Conservation (phyloP, 1,140 invertebrate species). For the Zaprionus taronus region DNA sequence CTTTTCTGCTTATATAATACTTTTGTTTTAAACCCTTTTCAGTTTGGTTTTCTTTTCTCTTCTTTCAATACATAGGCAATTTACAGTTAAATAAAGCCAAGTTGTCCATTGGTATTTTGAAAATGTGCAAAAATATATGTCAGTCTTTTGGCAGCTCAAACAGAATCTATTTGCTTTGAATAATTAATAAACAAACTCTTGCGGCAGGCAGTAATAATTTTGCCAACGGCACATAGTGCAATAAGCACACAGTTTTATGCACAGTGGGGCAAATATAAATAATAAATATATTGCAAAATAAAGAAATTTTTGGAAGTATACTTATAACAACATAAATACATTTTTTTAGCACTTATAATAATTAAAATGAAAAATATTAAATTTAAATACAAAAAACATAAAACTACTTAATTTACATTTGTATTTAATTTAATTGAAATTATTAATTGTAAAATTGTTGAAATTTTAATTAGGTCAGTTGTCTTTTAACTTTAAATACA, state of each 20-base stretch:
- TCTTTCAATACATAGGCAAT: not conserved
- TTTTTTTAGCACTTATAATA: not conserved
- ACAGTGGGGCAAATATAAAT: not conserved
- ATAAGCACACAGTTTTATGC: not conserved
- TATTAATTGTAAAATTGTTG: no score
- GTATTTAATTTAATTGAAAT: not conserved
- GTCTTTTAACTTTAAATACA: not conserved
- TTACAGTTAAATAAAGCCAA: not conserved
- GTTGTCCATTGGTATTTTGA: not conserved
- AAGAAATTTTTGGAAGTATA: not conserved
- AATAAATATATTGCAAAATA: not conserved
- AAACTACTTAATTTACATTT: not conserved
- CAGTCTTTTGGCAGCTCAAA: not conserved
- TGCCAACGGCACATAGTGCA: not conserved
- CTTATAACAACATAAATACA: no score
- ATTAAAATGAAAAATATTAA: not conserved
- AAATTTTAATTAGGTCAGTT: no score
- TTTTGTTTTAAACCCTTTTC: not conserved
- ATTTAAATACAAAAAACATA: not conserved
- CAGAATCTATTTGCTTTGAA: conserved; percentile 5
- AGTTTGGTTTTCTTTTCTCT: not conserved
- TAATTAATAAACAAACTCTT: conserved; percentile 9
- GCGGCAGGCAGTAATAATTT: not conserved
- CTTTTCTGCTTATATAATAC: not conserved
- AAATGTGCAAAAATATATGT: not conserved